These are phyloP conservation scores for Euzetes globulus DNA, from an alignment of 2,888 invertebrate genomes.

Conservation along the genomic window DNA sequence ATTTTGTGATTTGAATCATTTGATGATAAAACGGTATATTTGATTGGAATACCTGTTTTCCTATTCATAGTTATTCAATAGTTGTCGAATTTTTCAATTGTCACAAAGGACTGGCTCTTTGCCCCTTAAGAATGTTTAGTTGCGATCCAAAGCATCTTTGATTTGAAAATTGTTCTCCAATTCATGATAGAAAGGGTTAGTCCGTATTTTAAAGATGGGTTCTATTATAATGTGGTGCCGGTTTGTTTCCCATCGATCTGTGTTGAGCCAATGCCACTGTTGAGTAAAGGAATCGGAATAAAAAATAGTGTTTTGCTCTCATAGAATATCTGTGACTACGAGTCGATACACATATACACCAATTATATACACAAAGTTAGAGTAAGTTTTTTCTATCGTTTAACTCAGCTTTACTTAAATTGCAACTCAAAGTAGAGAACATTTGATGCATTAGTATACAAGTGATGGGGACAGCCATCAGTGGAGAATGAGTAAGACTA, in stretches of 20 bases:
- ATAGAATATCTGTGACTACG: not conserved
- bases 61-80: too few species aligned
- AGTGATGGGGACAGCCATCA: conserved; percentile 8
- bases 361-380: not conserved
- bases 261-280: not conserved
- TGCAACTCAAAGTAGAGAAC: not conserved
- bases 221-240: not conserved
- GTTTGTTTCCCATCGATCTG: conserved; percentile 1
- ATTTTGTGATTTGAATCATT: too few species aligned
- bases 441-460: conserved; percentile 6
- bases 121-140: too few species aligned
- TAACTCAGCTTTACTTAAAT: not conserved
- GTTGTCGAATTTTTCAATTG: too few species aligned
- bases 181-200: not conserved
- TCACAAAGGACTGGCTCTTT: too few species aligned
- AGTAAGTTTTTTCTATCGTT: not conserved
- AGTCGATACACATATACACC: conserved; percentile 13
- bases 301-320: not conserved
- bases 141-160: not conserved
- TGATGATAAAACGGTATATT: too few species aligned
- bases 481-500: not conserved
- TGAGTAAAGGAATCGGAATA: not conserved
- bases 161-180: not conserved
- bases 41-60: too few species aligned
- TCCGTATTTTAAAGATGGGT: not conserved